These are phyloP conservation scores for Diplodus sargus DNA, from an alignment of 2,797 vertebrate species.

Conservation along the genomic window DNA sequence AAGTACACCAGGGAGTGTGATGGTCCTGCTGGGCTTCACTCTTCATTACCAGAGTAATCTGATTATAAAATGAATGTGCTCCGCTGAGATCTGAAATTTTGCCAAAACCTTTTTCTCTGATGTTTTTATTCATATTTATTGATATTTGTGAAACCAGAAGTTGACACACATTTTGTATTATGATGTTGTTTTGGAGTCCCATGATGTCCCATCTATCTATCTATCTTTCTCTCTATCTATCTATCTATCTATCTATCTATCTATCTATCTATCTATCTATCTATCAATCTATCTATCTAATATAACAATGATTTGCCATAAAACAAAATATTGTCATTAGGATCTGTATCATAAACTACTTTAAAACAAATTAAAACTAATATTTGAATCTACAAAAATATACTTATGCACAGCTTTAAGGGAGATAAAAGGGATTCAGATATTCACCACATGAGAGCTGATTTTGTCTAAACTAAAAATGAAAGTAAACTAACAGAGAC, in stretches of 20 bases:
- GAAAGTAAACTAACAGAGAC: neutral
- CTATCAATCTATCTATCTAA: neutral
- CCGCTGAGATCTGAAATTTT: neutral
- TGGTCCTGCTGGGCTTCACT: neutral
- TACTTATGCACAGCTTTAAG: neutral
- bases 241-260: no score
- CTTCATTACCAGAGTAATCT: neutral
- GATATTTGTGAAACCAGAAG: no score
- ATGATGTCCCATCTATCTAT: no score
- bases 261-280: no score
- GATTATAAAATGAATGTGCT: neutral
- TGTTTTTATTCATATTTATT: no score
- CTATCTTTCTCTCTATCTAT: no score
- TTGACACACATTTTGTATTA: no score
- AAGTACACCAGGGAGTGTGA: conserved; percentile 12
- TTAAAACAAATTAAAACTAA: neutral
- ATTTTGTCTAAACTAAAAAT: neutral
- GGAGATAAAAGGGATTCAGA: neutral
- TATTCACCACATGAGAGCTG: neutral
- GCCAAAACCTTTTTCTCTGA: no score
- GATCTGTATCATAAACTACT: neutral
- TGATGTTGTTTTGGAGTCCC: no score
- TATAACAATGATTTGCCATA: neutral
- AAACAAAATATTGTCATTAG: neutral
- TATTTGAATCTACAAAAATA: neutral